Evolutionary conservation across 2,888 invertebrate species (phyloP).

Genomic region (Cactoblastis cactorum): DNA sequence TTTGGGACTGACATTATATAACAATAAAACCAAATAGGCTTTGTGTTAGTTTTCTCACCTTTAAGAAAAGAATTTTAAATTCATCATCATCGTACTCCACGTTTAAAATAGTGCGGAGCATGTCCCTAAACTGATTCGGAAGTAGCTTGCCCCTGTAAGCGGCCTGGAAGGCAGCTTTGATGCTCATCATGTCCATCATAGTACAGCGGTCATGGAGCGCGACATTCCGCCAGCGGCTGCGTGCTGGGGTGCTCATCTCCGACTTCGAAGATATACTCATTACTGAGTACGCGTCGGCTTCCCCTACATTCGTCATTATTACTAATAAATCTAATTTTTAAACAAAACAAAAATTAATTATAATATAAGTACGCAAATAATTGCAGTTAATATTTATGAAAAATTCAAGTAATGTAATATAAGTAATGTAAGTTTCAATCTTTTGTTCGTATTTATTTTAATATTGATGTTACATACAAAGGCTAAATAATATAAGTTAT

Average conservation of each 20-base stretch:
- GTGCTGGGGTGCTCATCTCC: constrained; percentile 45
- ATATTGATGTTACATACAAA: too few species aligned
- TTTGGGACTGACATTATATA: too few species aligned
- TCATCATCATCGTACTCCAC: constrained; percentile 78
- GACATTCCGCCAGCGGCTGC: constrained; percentile 47
- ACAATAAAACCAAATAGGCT: too few species aligned
- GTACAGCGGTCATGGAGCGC: constrained; percentile 64
- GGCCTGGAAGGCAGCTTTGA: constrained; percentile 66
- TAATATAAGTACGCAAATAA: neutral
- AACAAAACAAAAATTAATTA: neutral
- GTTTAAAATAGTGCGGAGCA: constrained; percentile 59
- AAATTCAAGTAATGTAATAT: too few species aligned
- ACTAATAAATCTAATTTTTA: neutral
- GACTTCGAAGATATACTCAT: constrained; percentile 53
- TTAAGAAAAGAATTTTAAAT: constrained; percentile 81
- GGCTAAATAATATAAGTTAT: too few species aligned
- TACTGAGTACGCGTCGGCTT: constrained; percentile 52
- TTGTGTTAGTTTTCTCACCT: too few species aligned
- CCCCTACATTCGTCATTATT: constrained; percentile 15
- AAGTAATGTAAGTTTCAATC: too few species aligned
- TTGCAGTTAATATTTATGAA: too few species aligned
- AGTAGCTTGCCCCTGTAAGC: constrained; percentile 60
- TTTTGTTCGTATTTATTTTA: too few species aligned
- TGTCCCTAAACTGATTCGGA: constrained; percentile 56
- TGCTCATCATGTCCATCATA: constrained; percentile 60